Conservation (phyloP, 2,888 invertebrate genomes). For the Mesorhabditis belari region DNA sequence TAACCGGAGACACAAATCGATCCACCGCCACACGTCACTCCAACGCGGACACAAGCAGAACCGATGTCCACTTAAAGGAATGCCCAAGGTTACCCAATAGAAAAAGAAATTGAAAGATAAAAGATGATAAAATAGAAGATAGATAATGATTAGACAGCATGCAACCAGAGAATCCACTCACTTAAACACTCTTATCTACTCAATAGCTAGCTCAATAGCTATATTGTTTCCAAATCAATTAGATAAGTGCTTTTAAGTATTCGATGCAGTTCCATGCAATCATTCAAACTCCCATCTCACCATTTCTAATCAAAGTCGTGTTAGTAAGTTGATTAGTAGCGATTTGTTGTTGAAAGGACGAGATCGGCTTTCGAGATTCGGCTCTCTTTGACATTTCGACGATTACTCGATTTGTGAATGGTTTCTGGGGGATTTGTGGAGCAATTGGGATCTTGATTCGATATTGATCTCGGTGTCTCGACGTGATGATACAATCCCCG, state of each 20-base stretch:
- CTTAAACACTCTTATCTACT: too few relatives aligned
- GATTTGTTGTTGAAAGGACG: too few relatives aligned
- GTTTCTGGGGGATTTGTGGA: not conserved
- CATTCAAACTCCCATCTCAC: too few relatives aligned
- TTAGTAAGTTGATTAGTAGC: not conserved
- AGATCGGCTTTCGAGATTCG: too few relatives aligned
- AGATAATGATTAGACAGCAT: not conserved
- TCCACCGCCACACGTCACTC: constrained; percentile 42
- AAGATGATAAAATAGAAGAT: not conserved
- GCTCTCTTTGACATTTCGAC: not conserved
- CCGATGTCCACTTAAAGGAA: constrained; percentile 27
- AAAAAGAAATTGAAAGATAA: constrained; percentile 6
- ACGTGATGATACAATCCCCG: not conserved
- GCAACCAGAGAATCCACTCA: too few relatives aligned
- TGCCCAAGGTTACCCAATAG: constrained; percentile 3
- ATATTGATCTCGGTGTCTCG: not conserved
- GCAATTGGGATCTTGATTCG: not conserved
- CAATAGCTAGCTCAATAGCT: too few relatives aligned
- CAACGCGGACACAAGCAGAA: constrained; percentile 34
- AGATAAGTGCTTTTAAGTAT: too few relatives aligned
- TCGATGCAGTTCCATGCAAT: too few relatives aligned
- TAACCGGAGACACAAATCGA: constrained; percentile 46
- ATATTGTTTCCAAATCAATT: too few relatives aligned
- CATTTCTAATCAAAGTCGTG: not conserved
- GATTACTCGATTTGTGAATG: not conserved